A percentile compares a stretch with the other conserved stretches of the same genome.
Evolutionary conservation across 2,797 vertebrate genomes (phyloP).

Genomic region (Peromyscus aztecus): DNA sequence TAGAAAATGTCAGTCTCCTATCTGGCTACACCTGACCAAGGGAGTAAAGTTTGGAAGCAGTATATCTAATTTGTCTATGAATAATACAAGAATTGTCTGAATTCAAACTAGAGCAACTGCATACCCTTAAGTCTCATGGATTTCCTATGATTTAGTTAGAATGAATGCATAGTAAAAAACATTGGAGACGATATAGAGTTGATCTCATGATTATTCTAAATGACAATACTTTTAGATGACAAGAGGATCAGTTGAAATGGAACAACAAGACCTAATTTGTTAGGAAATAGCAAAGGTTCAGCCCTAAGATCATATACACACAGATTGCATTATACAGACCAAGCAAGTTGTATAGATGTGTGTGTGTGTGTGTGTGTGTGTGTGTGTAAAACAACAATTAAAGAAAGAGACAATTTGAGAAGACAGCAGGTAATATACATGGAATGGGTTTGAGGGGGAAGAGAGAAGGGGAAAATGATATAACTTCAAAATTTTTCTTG

Average conservation of each 20-base stretch:
- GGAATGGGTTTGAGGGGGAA: not conserved
- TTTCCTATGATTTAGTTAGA: not conserved
- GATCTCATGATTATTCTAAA: not conserved
- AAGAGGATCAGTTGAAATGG: not conserved
- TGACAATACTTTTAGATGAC: not conserved
- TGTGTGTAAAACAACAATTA: not conserved
- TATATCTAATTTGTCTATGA: not conserved
- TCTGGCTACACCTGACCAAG: constrained; percentile 13
- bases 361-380: not conserved
- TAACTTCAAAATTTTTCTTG: not conserved
- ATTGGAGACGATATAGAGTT: constrained; percentile 2
- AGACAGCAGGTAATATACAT: not conserved
- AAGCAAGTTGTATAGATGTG: not conserved
- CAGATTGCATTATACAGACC: not conserved
- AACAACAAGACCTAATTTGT: not conserved
- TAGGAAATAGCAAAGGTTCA: not conserved
- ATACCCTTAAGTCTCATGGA: not conserved
- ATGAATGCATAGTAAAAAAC: not conserved
- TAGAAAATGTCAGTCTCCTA: constrained; percentile 68
- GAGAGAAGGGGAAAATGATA: not conserved
- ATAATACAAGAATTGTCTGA: constrained; percentile 56
- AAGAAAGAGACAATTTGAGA: not conserved
- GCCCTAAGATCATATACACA: not conserved
- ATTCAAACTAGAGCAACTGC: not conserved
- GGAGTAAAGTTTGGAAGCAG: constrained; percentile 27